Evolutionary conservation across 2,797 vertebrate genomes (phyloP), one percentile per base, ranked within the genome.

Genomic region (Botia kubotai): DNA sequence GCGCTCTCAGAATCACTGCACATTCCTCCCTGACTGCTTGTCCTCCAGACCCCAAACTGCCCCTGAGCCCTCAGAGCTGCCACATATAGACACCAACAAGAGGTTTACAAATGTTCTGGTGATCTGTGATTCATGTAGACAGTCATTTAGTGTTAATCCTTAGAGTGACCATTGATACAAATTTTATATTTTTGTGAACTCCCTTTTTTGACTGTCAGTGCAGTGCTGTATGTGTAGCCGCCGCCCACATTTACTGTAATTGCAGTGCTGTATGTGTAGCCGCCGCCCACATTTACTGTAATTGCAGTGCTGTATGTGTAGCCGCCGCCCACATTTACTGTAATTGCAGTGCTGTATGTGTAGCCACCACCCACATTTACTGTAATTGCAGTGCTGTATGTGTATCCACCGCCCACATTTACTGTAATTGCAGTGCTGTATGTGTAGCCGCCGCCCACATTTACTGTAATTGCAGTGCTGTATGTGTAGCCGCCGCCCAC

Each of bases 1-100:
- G 96, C 97, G 14, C 98, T 99, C 89, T 99, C 98, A 0, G 97
- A 98, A 87, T 99, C 98, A 62, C 98, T 99, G 90, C 97, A 97
- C 97, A 99, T 97, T 66, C 97, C 96, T 80, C 95, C 94, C 89
- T 96, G 96, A 85, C 90, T 94, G 62, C 92, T 91, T 21, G 95
- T 94, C 11, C 94, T 92, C 97, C 97, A 98, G 0, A 95, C 92
- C 50, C 96, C 95, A 87, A 95, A 95, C 0, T 95, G 94, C 17
- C 92, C 93, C 82, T 96, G 95, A 68, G 92, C 93, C 87, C 94
- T 91, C 23, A 94, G 84, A 23, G 91, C 97, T 98, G 87, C 87
- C 79, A 57, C 72, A 72, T 82, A 84, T 69, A 69, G 36, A 39
- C 36, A 39, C 60, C 13, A 43, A 79, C 57, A 79, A 12, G 21